Percentiles rank a stretch among this genome's conserved stretches.
Evolutionary conservation across 2,797 vertebrate genomes (phyloP).

Genomic region (Muscicapa comitata): DNA sequence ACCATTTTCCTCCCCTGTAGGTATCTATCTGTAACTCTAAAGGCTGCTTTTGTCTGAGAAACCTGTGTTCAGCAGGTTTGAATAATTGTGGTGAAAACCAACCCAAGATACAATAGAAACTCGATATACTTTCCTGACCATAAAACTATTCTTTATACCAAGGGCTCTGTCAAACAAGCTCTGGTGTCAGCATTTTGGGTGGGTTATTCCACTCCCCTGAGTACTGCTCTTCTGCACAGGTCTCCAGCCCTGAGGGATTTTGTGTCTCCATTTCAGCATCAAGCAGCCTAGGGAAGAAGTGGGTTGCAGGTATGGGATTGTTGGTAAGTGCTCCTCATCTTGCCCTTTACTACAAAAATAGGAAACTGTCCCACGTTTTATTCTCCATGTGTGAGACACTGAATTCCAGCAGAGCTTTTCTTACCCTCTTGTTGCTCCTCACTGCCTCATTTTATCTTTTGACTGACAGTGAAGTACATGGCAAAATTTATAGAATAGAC

Average conservation of each 20-base stretch:
- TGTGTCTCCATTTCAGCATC: neutral
- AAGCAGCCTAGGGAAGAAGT: neutral
- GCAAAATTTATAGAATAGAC: neutral
- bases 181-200: neutral
- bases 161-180: neutral
- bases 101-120: neutral
- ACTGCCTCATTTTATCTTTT: neutral
- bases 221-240: neutral
- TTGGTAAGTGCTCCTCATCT: neutral
- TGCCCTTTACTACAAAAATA: neutral
- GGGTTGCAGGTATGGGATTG: no score
- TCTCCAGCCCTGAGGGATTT: neutral
- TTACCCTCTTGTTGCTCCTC: neutral
- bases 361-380: neutral
- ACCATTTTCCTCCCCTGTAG: neutral
- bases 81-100: neutral
- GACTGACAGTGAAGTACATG: neutral
- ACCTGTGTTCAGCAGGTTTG: neutral
- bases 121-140: neutral
- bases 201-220: neutral
- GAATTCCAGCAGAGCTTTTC: neutral
- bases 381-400: neutral
- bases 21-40: neutral
- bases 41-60: neutral
- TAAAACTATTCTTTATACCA: neutral